Evolutionary conservation across 2,113 vertebrate species (phyloP).

Genomic region (Sebastes fasciatus): DNA sequence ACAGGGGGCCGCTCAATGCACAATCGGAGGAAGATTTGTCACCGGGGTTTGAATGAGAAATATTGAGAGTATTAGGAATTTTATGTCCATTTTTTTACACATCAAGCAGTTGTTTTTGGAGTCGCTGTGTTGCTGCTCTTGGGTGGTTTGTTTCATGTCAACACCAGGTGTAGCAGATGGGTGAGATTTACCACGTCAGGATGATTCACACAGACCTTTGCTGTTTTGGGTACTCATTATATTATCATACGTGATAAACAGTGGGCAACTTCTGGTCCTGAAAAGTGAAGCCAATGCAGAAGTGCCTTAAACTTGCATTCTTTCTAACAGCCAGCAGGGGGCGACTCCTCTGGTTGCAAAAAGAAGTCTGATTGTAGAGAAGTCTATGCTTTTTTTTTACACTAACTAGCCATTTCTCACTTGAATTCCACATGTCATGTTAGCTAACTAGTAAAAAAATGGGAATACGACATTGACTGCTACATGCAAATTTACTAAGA

Average conservation of each 20-base stretch:
- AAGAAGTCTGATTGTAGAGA: too few relatives aligned
- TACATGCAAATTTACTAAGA: too few relatives aligned
- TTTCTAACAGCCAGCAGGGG: too few relatives aligned
- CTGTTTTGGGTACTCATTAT: background rate
- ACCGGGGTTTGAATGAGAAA: conserved; percentile 61
- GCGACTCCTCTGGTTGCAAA: too few relatives aligned
- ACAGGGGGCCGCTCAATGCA: conserved; percentile 47
- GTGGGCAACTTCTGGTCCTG: too few relatives aligned
- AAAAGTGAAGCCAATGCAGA: too few relatives aligned
- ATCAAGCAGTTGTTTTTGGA: conserved; percentile 51
- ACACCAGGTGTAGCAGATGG: conserved; percentile 4
- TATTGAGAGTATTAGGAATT: conserved; percentile 63
- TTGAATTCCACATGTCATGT: background rate
- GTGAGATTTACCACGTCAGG: conserved; percentile 18
- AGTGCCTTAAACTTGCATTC: too few relatives aligned
- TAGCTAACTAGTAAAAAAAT: background rate
- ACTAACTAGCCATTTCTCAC: background rate
- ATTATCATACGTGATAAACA: background rate
- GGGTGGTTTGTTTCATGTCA: conserved; percentile 22
- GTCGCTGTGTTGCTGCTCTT: conserved; percentile 12
- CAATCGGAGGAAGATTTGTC: conserved; percentile 66
- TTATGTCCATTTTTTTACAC: conserved; percentile 53
- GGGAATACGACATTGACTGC: background rate
- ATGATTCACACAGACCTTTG: conserved; percentile 4
- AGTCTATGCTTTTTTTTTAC: too few relatives aligned